Conservation (phyloP, 2,888 invertebrate species). For the Noctuana brunneofusca region DNA sequence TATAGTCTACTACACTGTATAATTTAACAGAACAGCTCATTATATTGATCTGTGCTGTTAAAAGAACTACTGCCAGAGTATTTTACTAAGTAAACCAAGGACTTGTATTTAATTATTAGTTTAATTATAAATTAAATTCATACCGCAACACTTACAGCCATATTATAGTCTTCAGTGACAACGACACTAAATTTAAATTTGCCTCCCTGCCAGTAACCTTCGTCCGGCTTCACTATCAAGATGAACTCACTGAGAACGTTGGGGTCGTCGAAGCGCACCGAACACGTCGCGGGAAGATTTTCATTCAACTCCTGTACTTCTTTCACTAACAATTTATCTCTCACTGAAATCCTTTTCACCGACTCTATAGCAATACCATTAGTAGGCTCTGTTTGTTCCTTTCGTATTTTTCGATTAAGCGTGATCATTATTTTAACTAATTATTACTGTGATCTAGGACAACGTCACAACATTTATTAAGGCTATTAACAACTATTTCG, state of each 20-base stretch:
- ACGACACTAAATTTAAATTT: slow-evolving; percentile 92
- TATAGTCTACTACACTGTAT: background rate
- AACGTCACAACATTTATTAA: slow-evolving; percentile 27
- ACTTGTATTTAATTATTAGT: too few species aligned
- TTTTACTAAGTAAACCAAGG: too few species aligned
- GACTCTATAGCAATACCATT: slow-evolving; percentile 67
- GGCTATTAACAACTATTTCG: slow-evolving; percentile 10
- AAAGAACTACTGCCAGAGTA: too few species aligned
- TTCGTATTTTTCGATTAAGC: slow-evolving; percentile 87
- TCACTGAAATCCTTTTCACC: slow-evolving; percentile 86
- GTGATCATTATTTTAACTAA: slow-evolving; percentile 84
- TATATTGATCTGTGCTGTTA: too few species aligned
- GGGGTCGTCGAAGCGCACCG: slow-evolving; percentile 91
- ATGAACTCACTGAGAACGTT: slow-evolving; percentile 91
- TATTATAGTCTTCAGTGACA: slow-evolving; percentile 97
- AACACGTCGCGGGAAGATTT: slow-evolving; percentile 90
- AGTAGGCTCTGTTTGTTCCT: slow-evolving; percentile 77
- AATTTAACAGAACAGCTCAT: background rate
- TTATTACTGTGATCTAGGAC: slow-evolving; percentile 26
- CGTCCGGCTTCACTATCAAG: slow-evolving; percentile 90
- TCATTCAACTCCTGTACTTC: slow-evolving; percentile 95
- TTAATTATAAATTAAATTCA: background rate
- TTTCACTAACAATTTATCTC: slow-evolving; percentile 91
- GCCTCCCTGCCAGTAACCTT: slow-evolving; percentile 95
- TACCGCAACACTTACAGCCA: slow-evolving; percentile 87